phyloP scores from a whole-genome alignment of 2,113 vertebrate genomes.

The Trinectes maculatus region DNA sequence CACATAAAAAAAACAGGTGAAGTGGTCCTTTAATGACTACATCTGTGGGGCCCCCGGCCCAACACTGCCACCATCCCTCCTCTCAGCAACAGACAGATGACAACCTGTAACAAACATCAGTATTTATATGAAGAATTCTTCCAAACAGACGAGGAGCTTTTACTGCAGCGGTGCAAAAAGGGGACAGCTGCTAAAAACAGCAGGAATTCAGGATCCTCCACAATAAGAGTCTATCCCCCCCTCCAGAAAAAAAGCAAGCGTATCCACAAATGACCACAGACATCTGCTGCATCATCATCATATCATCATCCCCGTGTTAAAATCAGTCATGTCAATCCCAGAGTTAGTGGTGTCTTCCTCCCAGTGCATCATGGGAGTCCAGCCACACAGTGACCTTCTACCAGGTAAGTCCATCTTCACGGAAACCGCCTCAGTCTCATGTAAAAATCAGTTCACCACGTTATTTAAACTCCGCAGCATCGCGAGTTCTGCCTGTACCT shows the following conservation, averaged over 20 bases:
- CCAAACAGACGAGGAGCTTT: slow-evolving; percentile 35
- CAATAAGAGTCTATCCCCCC: slow-evolving; percentile 42
- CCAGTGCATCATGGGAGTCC: slow-evolving; percentile 51
- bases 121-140: slow-evolving; percentile 49
- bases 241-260: background rate
- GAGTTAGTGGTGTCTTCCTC: slow-evolving; percentile 23
- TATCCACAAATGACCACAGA: background rate
- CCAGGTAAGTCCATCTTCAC: slow-evolving; percentile 35
- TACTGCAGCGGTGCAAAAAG: slow-evolving; percentile 59
- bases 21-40: background rate
- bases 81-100: slow-evolving; percentile 10
- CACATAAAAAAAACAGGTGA: background rate
- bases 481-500: slow-evolving; percentile 38
- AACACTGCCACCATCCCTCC: background rate
- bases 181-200: slow-evolving; percentile 63
- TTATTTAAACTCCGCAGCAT: slow-evolving; percentile 15
- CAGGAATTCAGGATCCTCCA: slow-evolving; percentile 57
- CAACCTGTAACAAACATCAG: slow-evolving; percentile 25
- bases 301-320: slow-evolving; percentile 38
- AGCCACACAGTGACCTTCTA: slow-evolving; percentile 27
- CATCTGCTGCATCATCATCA: background rate
- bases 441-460: slow-evolving; percentile 34
- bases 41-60: background rate
- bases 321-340: slow-evolving; percentile 33
- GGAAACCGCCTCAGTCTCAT: slow-evolving; percentile 34